These are phyloP conservation scores for Cremastinae sp. DNA, from an alignment of 2,888 invertebrate species.

Conservation along the genomic window DNA sequence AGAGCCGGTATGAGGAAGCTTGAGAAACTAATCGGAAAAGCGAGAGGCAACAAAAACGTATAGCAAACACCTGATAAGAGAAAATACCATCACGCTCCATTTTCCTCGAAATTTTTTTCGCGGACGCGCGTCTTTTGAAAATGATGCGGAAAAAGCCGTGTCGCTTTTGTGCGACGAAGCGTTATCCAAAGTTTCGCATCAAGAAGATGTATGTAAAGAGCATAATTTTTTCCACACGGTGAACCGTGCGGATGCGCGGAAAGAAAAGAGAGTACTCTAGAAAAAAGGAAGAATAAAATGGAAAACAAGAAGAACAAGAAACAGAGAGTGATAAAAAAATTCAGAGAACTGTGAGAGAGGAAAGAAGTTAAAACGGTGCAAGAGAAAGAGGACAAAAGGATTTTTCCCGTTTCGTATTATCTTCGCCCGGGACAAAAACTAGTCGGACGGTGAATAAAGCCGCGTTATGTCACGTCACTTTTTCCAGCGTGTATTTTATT, in stretches of 20 bases:
- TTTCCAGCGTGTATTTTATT: conserved; percentile 4
- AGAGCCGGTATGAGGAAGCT: neutral
- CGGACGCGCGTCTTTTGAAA: too few relatives aligned
- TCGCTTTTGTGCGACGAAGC: conserved; percentile 18
- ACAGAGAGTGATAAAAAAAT: neutral
- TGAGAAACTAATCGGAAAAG: conserved; percentile 36
- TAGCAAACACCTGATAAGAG: neutral
- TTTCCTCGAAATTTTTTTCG: neutral
- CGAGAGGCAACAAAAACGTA: neutral
- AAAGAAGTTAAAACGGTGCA: conserved; percentile 32
- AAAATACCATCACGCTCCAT: neutral
- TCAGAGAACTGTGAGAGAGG: conserved; percentile 25
- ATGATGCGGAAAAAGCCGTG: conserved; percentile 14
- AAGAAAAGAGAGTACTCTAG: conserved; percentile 16
- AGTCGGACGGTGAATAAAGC: conserved; percentile 55
- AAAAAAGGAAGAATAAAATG: neutral
- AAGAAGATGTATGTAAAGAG: conserved; percentile 34
- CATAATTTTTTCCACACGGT: conserved; percentile 28
- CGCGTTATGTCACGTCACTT: conserved; percentile 50
- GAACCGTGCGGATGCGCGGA: conserved; percentile 15
- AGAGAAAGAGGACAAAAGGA: conserved; percentile 52
- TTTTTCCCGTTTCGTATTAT: conserved; percentile 55
- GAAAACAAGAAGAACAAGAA: conserved; percentile 27
- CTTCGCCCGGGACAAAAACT: conserved; percentile 50
- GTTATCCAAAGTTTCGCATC: neutral